These are phyloP conservation scores for Nemurella pictetii DNA, from an alignment of 2,888 invertebrate genomes.

Conservation along the genomic window DNA sequence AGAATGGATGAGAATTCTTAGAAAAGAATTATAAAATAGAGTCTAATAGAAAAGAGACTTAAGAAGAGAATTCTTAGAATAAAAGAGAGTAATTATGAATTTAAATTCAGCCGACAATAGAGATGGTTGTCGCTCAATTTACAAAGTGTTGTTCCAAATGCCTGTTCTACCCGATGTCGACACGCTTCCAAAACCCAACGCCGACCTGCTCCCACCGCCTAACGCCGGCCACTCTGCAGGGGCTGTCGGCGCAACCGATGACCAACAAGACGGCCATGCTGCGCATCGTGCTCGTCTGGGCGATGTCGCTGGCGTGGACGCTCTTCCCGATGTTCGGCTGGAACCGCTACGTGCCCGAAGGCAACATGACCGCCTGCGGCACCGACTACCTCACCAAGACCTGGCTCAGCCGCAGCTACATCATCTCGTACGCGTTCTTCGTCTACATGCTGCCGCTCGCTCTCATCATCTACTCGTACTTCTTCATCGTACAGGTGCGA, in stretches of 20 bases:
- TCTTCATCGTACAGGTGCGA: slow-evolving; percentile 80
- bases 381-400: slow-evolving; percentile 82
- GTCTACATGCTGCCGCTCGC: slow-evolving; percentile 77
- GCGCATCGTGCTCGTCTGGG: slow-evolving; percentile 79
- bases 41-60: no score
- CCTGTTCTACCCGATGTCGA: no score
- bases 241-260: slow-evolving; percentile 82
- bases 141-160: no score
- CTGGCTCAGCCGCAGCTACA: slow-evolving; percentile 77
- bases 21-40: no score
- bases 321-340: slow-evolving; percentile 85
- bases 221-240: no score
- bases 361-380: slow-evolving; percentile 91
- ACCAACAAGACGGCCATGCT: slow-evolving; percentile 78
- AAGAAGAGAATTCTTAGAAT: no score
- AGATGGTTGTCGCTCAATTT: no score
- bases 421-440: slow-evolving; percentile 76
- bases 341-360: slow-evolving; percentile 90
- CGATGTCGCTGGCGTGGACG: slow-evolving; percentile 76
- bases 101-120: no score
- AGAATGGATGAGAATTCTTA: no score
- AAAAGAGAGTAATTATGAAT: no score
- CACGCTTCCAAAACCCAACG: no score
- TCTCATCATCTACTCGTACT: slow-evolving; percentile 84
- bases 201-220: no score